A percentile compares a stretch with the other conserved stretches of the same genome.
Evolutionary conservation across 1,140 invertebrate species (phyloP).

Genomic region (Chrysoperla carnea): DNA sequence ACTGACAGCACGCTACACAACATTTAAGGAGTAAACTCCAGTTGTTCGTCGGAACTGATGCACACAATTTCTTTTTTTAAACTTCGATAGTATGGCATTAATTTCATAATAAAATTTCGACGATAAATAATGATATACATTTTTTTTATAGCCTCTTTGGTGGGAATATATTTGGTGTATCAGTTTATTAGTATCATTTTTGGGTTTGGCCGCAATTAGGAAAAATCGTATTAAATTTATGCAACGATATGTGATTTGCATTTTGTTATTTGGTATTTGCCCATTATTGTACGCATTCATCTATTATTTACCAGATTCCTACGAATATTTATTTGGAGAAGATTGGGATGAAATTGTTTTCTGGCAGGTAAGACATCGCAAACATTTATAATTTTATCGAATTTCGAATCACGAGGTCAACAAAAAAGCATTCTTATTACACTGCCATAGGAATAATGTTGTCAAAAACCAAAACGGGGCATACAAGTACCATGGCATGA

Average conservation of each 20-base stretch:
- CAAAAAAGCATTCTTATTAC: too few species aligned
- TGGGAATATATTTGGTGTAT: conserved; percentile 93
- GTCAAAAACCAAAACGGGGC: too few species aligned
- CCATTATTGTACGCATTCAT: conserved; percentile 65
- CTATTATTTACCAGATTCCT: conserved; percentile 74
- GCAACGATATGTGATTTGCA: conserved; percentile 66
- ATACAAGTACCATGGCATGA: too few species aligned
- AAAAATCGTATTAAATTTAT: conserved; percentile 65
- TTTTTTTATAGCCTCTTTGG: conserved; percentile 46
- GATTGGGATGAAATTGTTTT: conserved; percentile 38
- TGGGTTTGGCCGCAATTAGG: conserved; percentile 72
- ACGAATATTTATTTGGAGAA: conserved; percentile 53
- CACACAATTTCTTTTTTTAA: too few species aligned
- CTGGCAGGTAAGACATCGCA: conserved; percentile 61
- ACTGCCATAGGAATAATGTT: too few species aligned
- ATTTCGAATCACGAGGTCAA: too few species aligned
- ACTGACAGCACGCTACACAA: too few species aligned
- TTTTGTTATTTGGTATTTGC: conserved; percentile 56
- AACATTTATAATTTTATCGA: too few species aligned
- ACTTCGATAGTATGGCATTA: too few species aligned
- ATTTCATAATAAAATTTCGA: neutral
- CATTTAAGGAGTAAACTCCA: too few species aligned
- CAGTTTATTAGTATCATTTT: conserved; percentile 67
- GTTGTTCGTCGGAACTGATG: too few species aligned
- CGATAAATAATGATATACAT: conserved; percentile 1